These are phyloP conservation scores for Chrysomallon squamiferum DNA, from an alignment of 1,140 invertebrate species.

Conservation along the genomic window DNA sequence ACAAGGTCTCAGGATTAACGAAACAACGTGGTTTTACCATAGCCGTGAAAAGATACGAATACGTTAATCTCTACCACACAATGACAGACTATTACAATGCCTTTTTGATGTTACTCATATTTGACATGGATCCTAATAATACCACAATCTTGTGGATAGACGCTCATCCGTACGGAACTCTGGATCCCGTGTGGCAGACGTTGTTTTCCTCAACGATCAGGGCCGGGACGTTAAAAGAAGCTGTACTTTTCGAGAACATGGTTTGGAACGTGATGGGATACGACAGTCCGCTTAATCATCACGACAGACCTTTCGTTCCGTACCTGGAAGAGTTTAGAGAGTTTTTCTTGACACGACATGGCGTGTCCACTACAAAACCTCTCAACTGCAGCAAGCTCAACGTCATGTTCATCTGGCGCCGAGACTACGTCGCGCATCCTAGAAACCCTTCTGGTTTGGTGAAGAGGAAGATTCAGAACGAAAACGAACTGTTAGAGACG, in stretches of 20 bases:
- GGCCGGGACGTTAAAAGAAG: slow-evolving; percentile 15
- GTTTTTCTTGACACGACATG: slow-evolving; percentile 46
- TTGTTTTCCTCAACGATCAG: slow-evolving; percentile 42
- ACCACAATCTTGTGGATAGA: slow-evolving; percentile 50
- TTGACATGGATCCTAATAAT: slow-evolving; percentile 31
- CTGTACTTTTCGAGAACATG: slow-evolving; percentile 29
- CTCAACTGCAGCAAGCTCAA: slow-evolving; percentile 40
- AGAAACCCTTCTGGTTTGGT: slow-evolving; percentile 47
- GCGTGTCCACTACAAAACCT: not conserved
- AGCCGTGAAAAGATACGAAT: slow-evolving; percentile 53
- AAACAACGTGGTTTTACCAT: slow-evolving; percentile 29
- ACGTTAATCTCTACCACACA: slow-evolving; percentile 60
- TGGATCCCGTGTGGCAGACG: slow-evolving; percentile 48
- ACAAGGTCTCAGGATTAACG: not conserved
- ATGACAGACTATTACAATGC: slow-evolving; percentile 61
- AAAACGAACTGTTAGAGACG: slow-evolving; percentile 34
- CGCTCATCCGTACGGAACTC: slow-evolving; percentile 44
- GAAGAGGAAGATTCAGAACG: slow-evolving; percentile 49
- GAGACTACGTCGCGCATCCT: slow-evolving; percentile 53
- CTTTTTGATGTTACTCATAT: slow-evolving; percentile 52
- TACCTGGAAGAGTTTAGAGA: slow-evolving; percentile 52
- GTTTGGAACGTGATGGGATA: slow-evolving; percentile 55
- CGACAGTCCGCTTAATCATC: slow-evolving; percentile 48
- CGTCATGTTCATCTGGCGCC: slow-evolving; percentile 53
- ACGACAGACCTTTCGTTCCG: slow-evolving; percentile 26